These are phyloP conservation scores for Dendroctonus valens DNA, from an alignment of 1,140 invertebrate genomes.

Conservation along the genomic window DNA sequence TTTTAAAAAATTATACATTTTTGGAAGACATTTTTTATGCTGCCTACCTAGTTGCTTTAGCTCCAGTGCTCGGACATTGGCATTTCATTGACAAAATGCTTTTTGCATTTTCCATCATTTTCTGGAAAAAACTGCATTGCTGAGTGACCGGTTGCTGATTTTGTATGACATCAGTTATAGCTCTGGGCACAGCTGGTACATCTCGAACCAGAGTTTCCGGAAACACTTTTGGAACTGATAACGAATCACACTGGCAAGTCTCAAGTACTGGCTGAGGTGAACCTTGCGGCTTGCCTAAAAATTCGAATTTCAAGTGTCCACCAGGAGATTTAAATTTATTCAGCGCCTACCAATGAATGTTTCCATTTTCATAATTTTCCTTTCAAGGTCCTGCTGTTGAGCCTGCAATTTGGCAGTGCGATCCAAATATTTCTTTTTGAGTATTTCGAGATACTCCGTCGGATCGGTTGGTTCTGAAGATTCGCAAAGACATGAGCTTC, in stretches of 20 bases:
- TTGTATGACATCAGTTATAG: constrained; percentile 1
- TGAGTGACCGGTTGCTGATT: constrained; percentile 13
- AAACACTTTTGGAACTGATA: constrained; percentile 28
- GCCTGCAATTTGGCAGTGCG: constrained; percentile 24
- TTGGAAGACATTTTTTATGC: neutral
- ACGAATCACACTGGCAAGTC: constrained; percentile 1
- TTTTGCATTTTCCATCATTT: constrained; percentile 36
- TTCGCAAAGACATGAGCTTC: constrained; percentile 15
- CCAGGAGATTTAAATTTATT: neutral
- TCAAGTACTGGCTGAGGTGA: neutral
- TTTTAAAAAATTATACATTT: neutral
- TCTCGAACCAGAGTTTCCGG: constrained; percentile 27
- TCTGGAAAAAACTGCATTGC: constrained; percentile 35
- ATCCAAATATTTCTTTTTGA: constrained; percentile 23
- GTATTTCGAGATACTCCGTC: constrained; percentile 24
- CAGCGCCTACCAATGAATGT: constrained; percentile 14
- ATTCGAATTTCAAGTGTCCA: neutral
- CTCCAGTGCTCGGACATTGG: constrained; percentile 20
- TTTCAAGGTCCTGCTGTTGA: constrained; percentile 21
- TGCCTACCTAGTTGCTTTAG: neutral
- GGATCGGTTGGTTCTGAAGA: constrained; percentile 15
- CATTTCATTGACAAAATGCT: constrained; percentile 35
- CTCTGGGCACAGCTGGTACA: neutral
- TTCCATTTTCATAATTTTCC: constrained; percentile 27
- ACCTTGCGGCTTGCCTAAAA: neutral